Conservation (phyloP, 2,888 invertebrate species). For the Rhingia rostrata region DNA sequence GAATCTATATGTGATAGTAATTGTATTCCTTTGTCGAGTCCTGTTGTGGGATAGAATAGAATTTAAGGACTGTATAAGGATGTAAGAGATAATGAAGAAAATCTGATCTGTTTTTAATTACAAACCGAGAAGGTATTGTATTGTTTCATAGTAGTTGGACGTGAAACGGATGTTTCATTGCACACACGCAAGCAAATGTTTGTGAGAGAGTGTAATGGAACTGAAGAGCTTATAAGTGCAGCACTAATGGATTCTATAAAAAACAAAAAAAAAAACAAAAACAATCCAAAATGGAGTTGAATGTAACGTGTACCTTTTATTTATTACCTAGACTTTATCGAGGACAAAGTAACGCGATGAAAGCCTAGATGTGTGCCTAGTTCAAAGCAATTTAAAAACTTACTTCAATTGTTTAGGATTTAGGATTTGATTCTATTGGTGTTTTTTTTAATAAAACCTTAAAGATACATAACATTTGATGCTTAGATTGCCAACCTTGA, state of each 20-base stretch:
- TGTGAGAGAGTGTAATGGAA: constrained; percentile 16
- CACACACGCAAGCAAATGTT: constrained; percentile 35
- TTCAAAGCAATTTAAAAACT: no score
- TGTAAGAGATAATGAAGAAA: constrained; percentile 56
- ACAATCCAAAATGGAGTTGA: neutral
- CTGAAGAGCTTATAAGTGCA: constrained; percentile 55
- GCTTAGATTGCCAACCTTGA: no score
- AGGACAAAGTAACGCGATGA: no score
- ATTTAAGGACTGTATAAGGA: neutral
- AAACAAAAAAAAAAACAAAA: no score
- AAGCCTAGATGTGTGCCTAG: no score
- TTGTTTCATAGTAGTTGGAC: constrained; percentile 19
- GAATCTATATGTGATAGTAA: constrained; percentile 38
- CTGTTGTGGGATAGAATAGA: neutral
- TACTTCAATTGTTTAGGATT: no score
- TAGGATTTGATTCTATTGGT: no score
- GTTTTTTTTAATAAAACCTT: no score
- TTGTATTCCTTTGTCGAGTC: constrained; percentile 36
- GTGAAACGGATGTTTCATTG: constrained; percentile 38
- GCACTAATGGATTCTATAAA: constrained; percentile 51
- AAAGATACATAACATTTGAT: no score
- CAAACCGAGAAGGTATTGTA: constrained; percentile 12
- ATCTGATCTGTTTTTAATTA: constrained; percentile 73
- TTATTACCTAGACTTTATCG: neutral
- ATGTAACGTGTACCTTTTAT: neutral